A percentile compares a stretch with the other conserved stretches of the same genome.
Evolutionary conservation across 2,888 invertebrate genomes (phyloP).

Genomic region (Tiliacea citrago): DNA sequence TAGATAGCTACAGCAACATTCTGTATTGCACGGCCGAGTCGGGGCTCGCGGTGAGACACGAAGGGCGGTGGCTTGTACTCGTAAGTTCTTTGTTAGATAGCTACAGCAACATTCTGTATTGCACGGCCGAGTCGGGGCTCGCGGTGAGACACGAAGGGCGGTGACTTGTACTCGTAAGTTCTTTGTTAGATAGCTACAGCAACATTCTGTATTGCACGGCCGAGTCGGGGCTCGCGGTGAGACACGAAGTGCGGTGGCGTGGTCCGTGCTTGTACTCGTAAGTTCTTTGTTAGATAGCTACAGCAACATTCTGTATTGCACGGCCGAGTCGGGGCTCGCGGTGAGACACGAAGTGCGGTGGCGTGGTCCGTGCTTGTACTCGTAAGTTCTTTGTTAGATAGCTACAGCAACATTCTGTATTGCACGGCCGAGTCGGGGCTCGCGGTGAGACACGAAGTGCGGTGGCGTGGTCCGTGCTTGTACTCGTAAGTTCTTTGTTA

Average conservation of each 20-base stretch:
- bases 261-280: constrained; percentile 25
- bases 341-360: constrained; percentile 29
- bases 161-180: constrained; percentile 47
- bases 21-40: constrained; percentile 41
- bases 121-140: constrained; percentile 35
- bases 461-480: constrained; percentile 36
- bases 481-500: constrained; percentile 53
- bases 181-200: constrained; percentile 42
- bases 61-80: constrained; percentile 31
- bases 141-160: constrained; percentile 26
- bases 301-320: constrained; percentile 33
- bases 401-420: constrained; percentile 28
- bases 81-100: constrained; percentile 52
- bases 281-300: constrained; percentile 49
- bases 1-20: constrained; percentile 24
- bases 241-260: constrained; percentile 38
- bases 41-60: constrained; percentile 26
- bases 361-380: constrained; percentile 35
- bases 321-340: constrained; percentile 27
- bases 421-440: constrained; percentile 35
- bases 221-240: constrained; percentile 24
- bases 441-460: constrained; percentile 24
- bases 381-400: constrained; percentile 53
- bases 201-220: constrained; percentile 34
- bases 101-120: constrained; percentile 26